Evolutionary conservation across 2,113 vertebrate genomes (phyloP).

Genomic region (Tricholaema leucomelas): DNA sequence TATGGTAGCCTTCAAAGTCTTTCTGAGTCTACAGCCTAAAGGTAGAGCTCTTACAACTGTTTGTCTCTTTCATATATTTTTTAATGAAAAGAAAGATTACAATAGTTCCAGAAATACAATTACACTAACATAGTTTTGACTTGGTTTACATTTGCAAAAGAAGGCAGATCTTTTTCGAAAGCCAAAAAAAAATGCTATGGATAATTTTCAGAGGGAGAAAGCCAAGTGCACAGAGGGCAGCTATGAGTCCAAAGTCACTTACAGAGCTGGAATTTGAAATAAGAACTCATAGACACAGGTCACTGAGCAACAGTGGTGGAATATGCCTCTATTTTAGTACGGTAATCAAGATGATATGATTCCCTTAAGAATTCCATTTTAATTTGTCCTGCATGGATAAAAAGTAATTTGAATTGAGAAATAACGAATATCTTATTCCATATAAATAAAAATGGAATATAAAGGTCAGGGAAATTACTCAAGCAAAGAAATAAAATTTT

Average conservation of each 20-base stretch:
- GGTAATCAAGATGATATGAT: constrained; percentile 10
- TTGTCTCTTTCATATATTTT: not conserved
- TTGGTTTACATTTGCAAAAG: not conserved
- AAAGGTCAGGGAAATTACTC: constrained; percentile 24
- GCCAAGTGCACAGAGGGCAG: not conserved
- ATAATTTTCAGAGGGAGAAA: not conserved
- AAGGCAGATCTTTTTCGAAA: not conserved
- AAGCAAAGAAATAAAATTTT: constrained; percentile 35
- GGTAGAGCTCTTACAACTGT: not conserved
- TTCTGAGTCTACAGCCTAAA: not conserved
- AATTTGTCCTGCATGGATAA: constrained; percentile 53
- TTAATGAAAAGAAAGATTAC: not conserved
- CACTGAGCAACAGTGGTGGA: not conserved
- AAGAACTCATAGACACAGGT: not conserved
- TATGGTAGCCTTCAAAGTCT: not conserved
- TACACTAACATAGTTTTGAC: not conserved
- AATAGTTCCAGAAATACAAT: not conserved
- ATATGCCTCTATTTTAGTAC: constrained; percentile 15
- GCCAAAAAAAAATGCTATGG: not conserved
- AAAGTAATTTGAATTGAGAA: constrained; percentile 53
- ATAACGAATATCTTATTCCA: constrained; percentile 37
- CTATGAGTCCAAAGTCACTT: not conserved
- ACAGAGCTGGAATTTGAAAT: not conserved
- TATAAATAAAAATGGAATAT: constrained; percentile 45
- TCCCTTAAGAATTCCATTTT: constrained; percentile 17